Conservation (phyloP, 2,888 invertebrate genomes). For the Spisula solida region DNA sequence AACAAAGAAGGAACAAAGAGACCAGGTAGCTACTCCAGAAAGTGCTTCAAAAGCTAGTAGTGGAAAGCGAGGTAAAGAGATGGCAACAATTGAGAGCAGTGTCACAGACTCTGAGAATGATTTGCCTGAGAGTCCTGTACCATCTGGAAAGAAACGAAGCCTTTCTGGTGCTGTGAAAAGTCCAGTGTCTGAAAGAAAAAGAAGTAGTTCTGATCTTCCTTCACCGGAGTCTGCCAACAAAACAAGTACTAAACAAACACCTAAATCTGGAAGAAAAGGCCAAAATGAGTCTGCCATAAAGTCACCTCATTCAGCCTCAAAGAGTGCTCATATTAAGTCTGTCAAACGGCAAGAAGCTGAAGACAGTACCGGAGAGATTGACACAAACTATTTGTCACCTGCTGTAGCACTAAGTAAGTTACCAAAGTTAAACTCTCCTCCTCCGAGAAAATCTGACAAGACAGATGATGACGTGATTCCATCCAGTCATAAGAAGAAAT, state of each 20-base stretch:
- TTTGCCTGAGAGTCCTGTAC: no score
- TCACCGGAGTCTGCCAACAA: not conserved
- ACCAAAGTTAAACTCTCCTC: constrained; percentile 10
- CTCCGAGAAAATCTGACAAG: constrained; percentile 2
- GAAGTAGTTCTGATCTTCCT: not conserved
- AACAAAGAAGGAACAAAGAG: not conserved
- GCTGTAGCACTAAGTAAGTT: not conserved
- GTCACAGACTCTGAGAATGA: no score
- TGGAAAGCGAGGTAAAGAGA: no score
- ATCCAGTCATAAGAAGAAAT: constrained; percentile 41
- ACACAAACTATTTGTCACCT: not conserved
- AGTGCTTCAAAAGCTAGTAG: no score
- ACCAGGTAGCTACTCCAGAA: not conserved
- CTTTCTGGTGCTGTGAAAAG: not conserved
- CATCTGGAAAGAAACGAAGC: no score
- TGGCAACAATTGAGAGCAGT: no score
- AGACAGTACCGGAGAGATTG: not conserved
- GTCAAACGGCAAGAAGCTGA: not conserved
- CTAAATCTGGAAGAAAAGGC: constrained; percentile 25
- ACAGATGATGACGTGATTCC: constrained; percentile 31
- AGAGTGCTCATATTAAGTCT: not conserved
- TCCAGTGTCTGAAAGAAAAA: not conserved
- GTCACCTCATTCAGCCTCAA: not conserved
- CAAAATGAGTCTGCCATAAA: not conserved
- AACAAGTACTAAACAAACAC: not conserved